Base-by-base conservation (phyloP, 2,797 vertebrate genomes). In the Hyperoplus lanceolatus region DNA sequence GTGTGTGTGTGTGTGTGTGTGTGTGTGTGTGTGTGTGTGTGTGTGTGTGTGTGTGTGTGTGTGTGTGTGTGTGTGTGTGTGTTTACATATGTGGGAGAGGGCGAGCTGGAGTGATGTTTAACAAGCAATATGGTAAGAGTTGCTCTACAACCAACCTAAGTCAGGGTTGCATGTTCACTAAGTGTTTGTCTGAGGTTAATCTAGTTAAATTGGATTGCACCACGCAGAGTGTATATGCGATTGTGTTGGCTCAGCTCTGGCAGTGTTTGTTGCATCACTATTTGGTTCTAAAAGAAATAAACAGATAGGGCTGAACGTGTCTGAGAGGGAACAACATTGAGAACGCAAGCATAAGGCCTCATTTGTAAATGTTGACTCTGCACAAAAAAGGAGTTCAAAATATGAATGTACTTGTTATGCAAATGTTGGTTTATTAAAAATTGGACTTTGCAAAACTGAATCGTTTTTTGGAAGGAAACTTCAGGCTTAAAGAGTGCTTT, bases 101-200 rank as follows among this genome's bases (percentile, higher is more conserved):
- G 51, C 55, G 16, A 73, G 74, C 4, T 42, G 53, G 70, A 29
- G 62, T 77, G 67, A 57, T 64, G 66, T 79, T 86, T 77, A 86
- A 80, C 80, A 64, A 79, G 62, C 75, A 72, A 54, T 51, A 53
- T 58, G 77, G 67, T 78, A 70, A 67, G 50, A 78, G 65, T 43
- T 75, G 45, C 66, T 61, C 73, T 43, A 57, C 74, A 69, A 51
- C 69, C 82, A 49, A 65, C 63, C 59, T 80, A 77, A 80, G 71
- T 83, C 80, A 77, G 65, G 68, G 70, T 59, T 73, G 67, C 70
- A 79, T 81, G 79, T 71, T 79, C 64, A 70, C 49, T 60, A 53
- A 75, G 65, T n/a, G 6, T 72, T 80, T 75, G 41, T 60, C 48
- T 62, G 60, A 74, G 70, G 75, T 67, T 81, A 80, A 86, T 88